These are phyloP conservation scores for Eurystomus glaucurus DNA, from an alignment of 2,797 vertebrate species.

Conservation along the genomic window DNA sequence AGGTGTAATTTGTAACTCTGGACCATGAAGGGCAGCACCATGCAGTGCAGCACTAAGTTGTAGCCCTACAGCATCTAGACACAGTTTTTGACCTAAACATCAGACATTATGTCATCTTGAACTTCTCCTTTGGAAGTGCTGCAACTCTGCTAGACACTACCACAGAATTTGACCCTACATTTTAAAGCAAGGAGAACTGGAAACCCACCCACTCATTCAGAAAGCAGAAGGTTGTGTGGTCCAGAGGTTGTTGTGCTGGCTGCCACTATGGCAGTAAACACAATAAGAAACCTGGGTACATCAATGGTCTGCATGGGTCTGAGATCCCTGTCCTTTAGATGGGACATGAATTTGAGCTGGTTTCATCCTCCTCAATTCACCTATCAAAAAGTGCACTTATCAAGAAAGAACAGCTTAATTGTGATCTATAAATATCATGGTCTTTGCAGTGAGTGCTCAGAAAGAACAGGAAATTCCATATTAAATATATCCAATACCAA, in stretches of 20 bases:
- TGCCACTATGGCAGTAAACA: background rate
- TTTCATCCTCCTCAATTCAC: background rate
- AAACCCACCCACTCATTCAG: background rate
- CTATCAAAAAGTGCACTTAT: background rate
- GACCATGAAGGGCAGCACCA: background rate
- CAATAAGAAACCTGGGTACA: background rate
- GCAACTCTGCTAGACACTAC: background rate
- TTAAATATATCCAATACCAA: background rate
- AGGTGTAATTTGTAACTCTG: background rate
- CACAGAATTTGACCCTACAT: accelerated
- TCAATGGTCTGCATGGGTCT: accelerated
- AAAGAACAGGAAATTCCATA: background rate
- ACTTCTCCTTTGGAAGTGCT: background rate
- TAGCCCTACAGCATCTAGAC: background rate
- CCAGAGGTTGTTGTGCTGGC: accelerated
- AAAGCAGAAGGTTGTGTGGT: background rate
- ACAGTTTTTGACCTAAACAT: background rate
- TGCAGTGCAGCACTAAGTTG: accelerated
- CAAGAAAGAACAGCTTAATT: background rate
- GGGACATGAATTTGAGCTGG: background rate
- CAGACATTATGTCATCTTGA: background rate
- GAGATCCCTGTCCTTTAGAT: background rate
- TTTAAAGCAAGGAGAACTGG: background rate
- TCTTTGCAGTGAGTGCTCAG: background rate
- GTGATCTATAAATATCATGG: background rate